Evolutionary conservation across 2,113 vertebrate genomes (phyloP), one percentile per base, ranked within the genome.

Genomic region (Gavialis gangeticus): DNA sequence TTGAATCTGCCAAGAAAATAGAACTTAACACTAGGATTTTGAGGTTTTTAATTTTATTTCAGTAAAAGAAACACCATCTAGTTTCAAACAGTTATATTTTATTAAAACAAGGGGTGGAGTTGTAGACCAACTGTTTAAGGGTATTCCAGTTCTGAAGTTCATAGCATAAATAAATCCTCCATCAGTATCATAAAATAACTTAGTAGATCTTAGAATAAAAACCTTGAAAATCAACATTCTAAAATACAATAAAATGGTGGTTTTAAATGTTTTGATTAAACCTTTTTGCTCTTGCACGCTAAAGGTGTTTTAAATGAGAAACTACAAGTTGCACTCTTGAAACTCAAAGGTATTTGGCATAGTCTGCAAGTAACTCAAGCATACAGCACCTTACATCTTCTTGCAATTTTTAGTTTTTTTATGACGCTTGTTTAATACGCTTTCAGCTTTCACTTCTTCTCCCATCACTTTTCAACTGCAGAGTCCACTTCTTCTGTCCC

Each of bases 151-250:
- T 96, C 96, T 87, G 92, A 93, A 95, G 89, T 94, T 93, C 93
- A 19, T 25, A 91, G 93, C 96, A 98, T 98, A 98, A 98, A 98
- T 98, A 98, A 96, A 84, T 89, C 57, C 85, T 57, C 59, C 85
- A 92, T 97, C 95, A 66, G 91, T 94, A 93, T 98, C 94, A 97
- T 96, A 97, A 98, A 98, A 98, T 98, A 98, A 98, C 97, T 98
- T 98, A 98, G 94, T 97, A 97, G 96, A 96, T 97, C 97, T 98
- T 96, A 98, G 96, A 98, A 97, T 98, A 97, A 97, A 98, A 98
- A 98, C 97, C 95, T 94, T 85, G 97, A 98, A 97, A 95, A 97
- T 97, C 84, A 97, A 95, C 96, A 91, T 95, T 94, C 96, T 97
- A 94, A 96, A 98, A 97, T 95, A 97, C 96, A 96, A 87, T 92